Evolutionary conservation across 2,797 vertebrate genomes (phyloP).

Genomic region (Aselliscus stoliczkanus): DNA sequence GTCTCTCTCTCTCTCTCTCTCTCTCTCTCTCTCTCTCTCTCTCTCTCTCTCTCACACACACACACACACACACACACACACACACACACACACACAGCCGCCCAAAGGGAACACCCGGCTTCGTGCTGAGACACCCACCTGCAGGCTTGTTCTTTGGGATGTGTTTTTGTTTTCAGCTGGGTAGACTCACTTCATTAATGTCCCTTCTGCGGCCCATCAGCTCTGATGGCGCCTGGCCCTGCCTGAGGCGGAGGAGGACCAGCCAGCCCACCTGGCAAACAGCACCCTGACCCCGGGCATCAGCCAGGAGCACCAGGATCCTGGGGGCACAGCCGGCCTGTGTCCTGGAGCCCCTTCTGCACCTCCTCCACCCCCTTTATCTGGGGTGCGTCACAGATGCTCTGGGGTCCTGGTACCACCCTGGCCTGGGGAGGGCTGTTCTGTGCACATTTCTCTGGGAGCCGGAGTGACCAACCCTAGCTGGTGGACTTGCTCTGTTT

Average conservation of each 20-base stretch:
- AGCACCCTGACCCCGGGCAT: not conserved
- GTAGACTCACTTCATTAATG: constrained; percentile 55
- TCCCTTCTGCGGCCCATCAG: constrained; percentile 70
- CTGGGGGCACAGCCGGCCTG: not conserved
- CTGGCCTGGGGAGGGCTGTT: not conserved
- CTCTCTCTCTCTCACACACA: not conserved
- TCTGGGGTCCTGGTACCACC: not conserved
- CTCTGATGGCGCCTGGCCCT: not conserved
- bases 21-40: too few species aligned
- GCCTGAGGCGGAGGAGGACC: not conserved
- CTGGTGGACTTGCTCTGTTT: not conserved
- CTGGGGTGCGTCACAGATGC: not conserved
- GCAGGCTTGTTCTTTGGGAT: not conserved
- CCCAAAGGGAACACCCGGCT: accelerated
- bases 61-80: not conserved
- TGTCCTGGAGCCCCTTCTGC: accelerated
- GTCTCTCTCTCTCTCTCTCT: too few species aligned
- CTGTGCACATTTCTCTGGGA: not conserved
- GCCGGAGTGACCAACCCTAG: not conserved
- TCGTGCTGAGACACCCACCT: accelerated
- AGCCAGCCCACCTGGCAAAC: not conserved
- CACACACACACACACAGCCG: too few species aligned
- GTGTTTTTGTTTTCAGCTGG: not conserved
- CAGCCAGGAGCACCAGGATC: too few species aligned
- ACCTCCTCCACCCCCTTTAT: accelerated